Evolutionary conservation across 2,113 vertebrate genomes (phyloP), one percentile per base, ranked within the genome.

Genomic region (Rhizomys pruinosus): DNA sequence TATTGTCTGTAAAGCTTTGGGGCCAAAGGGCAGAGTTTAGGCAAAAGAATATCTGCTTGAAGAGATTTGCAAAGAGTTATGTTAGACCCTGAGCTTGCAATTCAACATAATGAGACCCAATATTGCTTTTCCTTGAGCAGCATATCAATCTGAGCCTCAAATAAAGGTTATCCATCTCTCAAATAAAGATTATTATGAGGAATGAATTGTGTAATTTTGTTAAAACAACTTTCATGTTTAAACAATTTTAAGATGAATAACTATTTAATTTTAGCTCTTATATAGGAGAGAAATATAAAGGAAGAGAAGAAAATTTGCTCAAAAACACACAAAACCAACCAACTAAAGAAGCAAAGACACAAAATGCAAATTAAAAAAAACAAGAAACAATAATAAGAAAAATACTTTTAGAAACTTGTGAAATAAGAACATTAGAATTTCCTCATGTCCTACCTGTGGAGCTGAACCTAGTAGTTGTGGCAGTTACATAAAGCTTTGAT

Each of bases 401-500:
- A 63, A 42, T 55, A 84, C 52, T 94, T 90, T 44, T 68, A 42
- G 96, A 92, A 68, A 80, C 12, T 66, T 81, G 92, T 79, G 0
- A 17, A 84, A 66, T 74, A 87, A 77, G 2, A 84, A 81, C 47
- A 64, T 9, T 90, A 84, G 90, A n/a, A 88, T 85, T 97, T 95
- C 84, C 44, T 92, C 55, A 97, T 97, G 91, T 85, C 72, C 92
- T 95, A 96, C 96, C 95, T 94, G 92, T 96, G 94, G 94, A 93
- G 93, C 90, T 95, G 59, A 96, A 91, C 72, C 90, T 95, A 77
- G 69, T 94, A 87, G 95, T 95, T 97, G 63, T 96, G 73, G 96
- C 76, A 95, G 95, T 78, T 93, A 94, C 92, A 82, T 74, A 96
- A 96, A 91, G 90, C 81, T 92, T 61, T 97, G 97, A 98, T 98